These are phyloP conservation scores for Chaenogobius annularis DNA, from an alignment of 2,113 vertebrate species.

Conservation along the genomic window DNA sequence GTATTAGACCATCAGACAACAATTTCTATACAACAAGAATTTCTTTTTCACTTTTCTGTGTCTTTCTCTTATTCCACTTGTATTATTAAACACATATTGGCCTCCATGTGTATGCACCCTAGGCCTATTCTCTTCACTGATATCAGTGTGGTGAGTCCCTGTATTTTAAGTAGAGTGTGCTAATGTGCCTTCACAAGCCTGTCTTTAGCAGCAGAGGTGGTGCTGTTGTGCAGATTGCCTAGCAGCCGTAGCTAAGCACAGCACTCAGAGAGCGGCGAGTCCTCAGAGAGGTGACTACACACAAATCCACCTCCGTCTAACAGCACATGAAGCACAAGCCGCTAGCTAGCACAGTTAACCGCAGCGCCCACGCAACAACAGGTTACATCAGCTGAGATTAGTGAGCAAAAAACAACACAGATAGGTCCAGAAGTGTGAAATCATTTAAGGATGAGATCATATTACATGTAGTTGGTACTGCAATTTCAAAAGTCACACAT, in stretches of 20 bases:
- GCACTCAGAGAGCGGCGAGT: constrained; percentile 61
- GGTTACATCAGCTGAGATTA: constrained; percentile 16
- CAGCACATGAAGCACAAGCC: constrained; percentile 21
- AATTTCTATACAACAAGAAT: too few relatives aligned
- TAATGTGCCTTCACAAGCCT: background rate
- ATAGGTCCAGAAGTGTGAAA: background rate
- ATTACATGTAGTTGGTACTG: background rate
- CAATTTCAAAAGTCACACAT: background rate
- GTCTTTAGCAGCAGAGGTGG: constrained; percentile 13
- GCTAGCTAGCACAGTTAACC: constrained; percentile 3
- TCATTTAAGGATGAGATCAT: too few relatives aligned
- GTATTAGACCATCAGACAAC: too few relatives aligned
- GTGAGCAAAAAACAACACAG: background rate
- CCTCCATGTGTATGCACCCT: too few relatives aligned
- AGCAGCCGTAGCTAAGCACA: constrained; percentile 64
- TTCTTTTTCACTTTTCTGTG: too few relatives aligned
- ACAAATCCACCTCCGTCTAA: constrained; percentile 43
- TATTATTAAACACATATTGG: too few relatives aligned
- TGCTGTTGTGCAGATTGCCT: constrained; percentile 42
- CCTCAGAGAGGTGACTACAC: constrained; percentile 47
- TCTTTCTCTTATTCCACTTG: too few relatives aligned
- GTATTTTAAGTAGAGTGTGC: background rate
- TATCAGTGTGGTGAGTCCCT: background rate
- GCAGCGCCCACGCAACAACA: constrained; percentile 42
- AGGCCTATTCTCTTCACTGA: too few relatives aligned